A percentile compares a stretch with the other conserved stretches of the same genome.
Conservation (phyloP, 2,797 vertebrate genomes). For the Smutsia gigantea region DNA sequence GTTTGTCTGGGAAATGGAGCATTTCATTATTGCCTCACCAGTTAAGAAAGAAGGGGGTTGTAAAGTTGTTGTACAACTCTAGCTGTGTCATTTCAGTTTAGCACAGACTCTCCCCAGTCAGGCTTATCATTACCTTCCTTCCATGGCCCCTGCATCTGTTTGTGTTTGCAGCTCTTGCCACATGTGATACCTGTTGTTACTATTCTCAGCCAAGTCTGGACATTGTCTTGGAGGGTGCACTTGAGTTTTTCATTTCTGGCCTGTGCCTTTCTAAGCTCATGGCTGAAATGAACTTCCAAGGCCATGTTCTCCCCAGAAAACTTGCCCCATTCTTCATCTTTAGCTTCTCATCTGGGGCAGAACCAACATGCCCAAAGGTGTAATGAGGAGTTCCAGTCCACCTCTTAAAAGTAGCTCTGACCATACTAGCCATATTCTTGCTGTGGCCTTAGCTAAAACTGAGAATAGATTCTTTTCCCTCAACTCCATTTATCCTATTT, state of each 20-base stretch:
- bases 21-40: neutral
- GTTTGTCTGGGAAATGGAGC: neutral
- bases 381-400: neutral
- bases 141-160: fast-evolving
- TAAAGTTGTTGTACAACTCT: neutral
- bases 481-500: constrained; percentile 12
- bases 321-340: neutral
- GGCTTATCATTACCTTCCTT: neutral
- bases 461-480: neutral
- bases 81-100: neutral
- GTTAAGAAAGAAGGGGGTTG: neutral
- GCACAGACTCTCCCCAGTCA: neutral
- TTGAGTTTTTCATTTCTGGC: neutral
- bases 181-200: neutral
- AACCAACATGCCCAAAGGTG: neutral
- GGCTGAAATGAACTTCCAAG: neutral
- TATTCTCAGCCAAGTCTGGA: neutral
- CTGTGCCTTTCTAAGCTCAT: neutral
- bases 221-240: neutral
- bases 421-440: neutral
- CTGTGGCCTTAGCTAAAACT: neutral
- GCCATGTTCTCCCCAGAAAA: neutral
- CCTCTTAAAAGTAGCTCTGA: neutral
- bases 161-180: neutral
- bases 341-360: neutral